A percentile compares a stretch with the other conserved stretches of the same genome.
Conservation (phyloP, 2,888 invertebrate genomes). For the Blera fallax region DNA sequence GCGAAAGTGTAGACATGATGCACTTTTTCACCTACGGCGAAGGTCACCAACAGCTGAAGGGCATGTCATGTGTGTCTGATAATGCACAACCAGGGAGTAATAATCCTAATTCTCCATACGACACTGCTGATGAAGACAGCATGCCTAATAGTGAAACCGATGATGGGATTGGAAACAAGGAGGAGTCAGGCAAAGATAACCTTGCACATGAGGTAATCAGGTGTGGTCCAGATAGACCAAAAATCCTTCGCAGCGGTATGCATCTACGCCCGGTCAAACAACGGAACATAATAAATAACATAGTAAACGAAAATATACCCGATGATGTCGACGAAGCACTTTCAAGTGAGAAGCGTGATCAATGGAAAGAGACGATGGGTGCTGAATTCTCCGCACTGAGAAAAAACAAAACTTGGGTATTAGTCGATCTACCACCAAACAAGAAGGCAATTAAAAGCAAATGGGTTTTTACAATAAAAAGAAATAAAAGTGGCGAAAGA, state of each 20-base stretch:
- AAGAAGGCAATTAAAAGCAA: background rate
- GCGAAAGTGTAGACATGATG: background rate
- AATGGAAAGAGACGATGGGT: background rate
- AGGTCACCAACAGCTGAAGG: background rate
- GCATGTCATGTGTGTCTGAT: no score
- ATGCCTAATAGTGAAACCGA: no score
- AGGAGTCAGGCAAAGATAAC: no score
- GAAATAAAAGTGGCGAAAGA: no score
- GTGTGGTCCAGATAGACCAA: no score
- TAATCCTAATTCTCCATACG: no score
- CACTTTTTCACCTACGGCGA: background rate
- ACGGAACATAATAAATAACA: background rate
- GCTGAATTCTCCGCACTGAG: background rate
- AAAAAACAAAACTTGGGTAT: slow-evolving; percentile 38
- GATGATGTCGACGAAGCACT: background rate
- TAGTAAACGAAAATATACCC: background rate
- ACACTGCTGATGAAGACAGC: no score
- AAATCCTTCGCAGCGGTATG: no score
- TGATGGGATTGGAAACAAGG: no score
- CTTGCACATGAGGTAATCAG: background rate
- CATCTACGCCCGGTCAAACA: background rate
- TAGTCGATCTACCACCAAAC: slow-evolving; percentile 32
- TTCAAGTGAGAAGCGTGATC: background rate
- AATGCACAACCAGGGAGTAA: no score
- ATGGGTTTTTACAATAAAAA: no score